These are phyloP conservation scores for Aplysia californica DNA, from an alignment of 1,140 invertebrate genomes.

Conservation along the genomic window DNA sequence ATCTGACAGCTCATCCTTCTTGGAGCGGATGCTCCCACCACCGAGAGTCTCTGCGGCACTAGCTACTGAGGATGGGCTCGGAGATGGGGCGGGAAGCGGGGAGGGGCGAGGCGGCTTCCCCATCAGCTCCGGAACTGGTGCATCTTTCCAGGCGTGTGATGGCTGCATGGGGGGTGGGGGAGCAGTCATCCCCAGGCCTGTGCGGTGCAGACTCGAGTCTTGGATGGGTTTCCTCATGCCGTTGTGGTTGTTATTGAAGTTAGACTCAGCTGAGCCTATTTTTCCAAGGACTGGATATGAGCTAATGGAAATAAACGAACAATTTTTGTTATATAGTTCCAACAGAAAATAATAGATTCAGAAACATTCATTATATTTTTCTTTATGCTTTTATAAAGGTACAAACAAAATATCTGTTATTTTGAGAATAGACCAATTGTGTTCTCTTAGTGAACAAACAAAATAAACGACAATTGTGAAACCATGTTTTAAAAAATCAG, in stretches of 20 bases:
- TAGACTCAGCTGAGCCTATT: conserved; percentile 35
- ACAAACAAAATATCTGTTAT: no score
- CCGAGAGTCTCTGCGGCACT: conserved; percentile 45
- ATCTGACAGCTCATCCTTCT: conserved; percentile 18
- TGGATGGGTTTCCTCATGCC: conserved; percentile 17
- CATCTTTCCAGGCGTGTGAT: conserved; percentile 52
- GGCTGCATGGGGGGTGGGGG: conserved; percentile 43
- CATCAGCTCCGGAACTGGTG: conserved; percentile 16
- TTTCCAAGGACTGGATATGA: conserved; percentile 47
- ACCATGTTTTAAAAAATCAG: neutral
- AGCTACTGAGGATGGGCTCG: conserved; percentile 49
- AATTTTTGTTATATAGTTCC: neutral
- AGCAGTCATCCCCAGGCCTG: neutral
- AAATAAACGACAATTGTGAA: no score
- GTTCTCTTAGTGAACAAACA: no score
- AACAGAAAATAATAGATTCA: neutral
- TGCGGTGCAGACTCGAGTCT: conserved; percentile 26
- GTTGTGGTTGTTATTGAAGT: no score
- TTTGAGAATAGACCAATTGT: no score
- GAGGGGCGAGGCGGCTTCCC: neutral
- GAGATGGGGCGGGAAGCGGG: conserved; percentile 24
- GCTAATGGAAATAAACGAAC: neutral
- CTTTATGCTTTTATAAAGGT: no score
- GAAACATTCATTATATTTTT: no score
- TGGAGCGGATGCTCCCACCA: conserved; percentile 15